Percentiles rank a stretch among this genome's conserved stretches.
Evolutionary conservation across 1,140 invertebrate genomes (phyloP).

Genomic region (Psilanteris sp.): DNA sequence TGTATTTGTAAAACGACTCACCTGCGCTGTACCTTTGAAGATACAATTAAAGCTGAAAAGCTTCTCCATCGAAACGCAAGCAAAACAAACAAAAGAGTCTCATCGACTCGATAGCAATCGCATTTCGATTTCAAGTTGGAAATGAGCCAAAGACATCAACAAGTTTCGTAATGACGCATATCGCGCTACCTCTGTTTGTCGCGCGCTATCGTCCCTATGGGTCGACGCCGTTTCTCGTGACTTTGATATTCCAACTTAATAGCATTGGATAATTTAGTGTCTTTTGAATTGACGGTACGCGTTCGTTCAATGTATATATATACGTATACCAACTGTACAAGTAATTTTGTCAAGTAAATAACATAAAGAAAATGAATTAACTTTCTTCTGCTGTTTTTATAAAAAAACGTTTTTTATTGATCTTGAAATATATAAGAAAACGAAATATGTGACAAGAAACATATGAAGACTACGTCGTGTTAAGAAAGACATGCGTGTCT

Average conservation of each 20-base stretch:
- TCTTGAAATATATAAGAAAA: too few relatives aligned
- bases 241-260: constrained; percentile 33
- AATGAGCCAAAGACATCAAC: constrained; percentile 58
- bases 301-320: too few relatives aligned
- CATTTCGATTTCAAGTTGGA: constrained; percentile 50
- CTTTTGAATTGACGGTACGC: constrained; percentile 8
- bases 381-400: too few relatives aligned
- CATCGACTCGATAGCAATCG: constrained; percentile 35
- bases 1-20: neutral
- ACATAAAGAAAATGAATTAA: too few relatives aligned
- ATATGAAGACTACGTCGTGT: too few relatives aligned
- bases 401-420: too few relatives aligned
- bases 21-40: constrained; percentile 6
- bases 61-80: neutral
- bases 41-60: constrained; percentile 24
- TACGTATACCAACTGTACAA: too few relatives aligned
- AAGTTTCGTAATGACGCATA: constrained; percentile 58
- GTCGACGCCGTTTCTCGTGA: constrained; percentile 6
- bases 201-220: constrained; percentile 31
- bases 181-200: constrained; percentile 23
- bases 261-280: constrained; percentile 22
- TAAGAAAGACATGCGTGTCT: too few relatives aligned
- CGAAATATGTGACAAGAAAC: too few relatives aligned
- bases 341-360: too few relatives aligned
- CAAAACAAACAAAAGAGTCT: constrained; percentile 44